phyloP scores from a whole-genome alignment of 2,797 vertebrate species.

The Typhlichthys subterraneus region DNA sequence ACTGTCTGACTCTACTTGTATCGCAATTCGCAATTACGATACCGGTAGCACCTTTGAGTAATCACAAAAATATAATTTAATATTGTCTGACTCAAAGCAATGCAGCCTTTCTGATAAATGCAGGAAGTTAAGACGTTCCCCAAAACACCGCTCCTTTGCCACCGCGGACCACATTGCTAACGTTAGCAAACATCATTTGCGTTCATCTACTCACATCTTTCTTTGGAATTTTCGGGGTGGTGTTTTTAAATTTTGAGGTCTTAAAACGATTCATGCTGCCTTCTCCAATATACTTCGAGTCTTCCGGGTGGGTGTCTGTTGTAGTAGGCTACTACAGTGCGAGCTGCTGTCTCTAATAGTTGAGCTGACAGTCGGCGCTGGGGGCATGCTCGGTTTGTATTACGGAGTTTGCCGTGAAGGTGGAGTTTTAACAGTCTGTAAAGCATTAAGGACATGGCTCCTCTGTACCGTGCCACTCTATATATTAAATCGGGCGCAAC shows the following conservation, averaged over 20 bases:
- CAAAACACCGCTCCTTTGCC: constrained; percentile 41
- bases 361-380: constrained; percentile 62
- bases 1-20: constrained; percentile 31
- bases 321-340: background rate
- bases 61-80: constrained; percentile 3
- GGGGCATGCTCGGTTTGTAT: constrained; percentile 38
- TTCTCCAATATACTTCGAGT: constrained; percentile 60
- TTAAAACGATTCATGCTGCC: constrained; percentile 91
- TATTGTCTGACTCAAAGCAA: constrained; percentile 3
- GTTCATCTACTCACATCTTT: constrained; percentile 84
- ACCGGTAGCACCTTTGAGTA: background rate
- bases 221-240: constrained; percentile 84
- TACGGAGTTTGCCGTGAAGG: constrained; percentile 6
- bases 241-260: constrained; percentile 92
- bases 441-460: background rate
- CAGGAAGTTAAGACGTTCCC: constrained; percentile 71
- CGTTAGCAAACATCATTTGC: constrained; percentile 26
- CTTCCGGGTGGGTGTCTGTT: constrained; percentile 81
- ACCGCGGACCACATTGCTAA: constrained; percentile 42
- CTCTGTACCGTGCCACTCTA: background rate
- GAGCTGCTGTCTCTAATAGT: constrained; percentile 20
- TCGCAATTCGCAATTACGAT: background rate
- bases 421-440: constrained; percentile 9
- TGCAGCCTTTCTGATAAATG: constrained; percentile 52
- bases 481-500: constrained; percentile 12